Percentiles rank a stretch among this genome's conserved stretches.
These are phyloP conservation scores for Gallinago solitaria DNA, from an alignment of 2,797 vertebrate species.

Conservation along the genomic window DNA sequence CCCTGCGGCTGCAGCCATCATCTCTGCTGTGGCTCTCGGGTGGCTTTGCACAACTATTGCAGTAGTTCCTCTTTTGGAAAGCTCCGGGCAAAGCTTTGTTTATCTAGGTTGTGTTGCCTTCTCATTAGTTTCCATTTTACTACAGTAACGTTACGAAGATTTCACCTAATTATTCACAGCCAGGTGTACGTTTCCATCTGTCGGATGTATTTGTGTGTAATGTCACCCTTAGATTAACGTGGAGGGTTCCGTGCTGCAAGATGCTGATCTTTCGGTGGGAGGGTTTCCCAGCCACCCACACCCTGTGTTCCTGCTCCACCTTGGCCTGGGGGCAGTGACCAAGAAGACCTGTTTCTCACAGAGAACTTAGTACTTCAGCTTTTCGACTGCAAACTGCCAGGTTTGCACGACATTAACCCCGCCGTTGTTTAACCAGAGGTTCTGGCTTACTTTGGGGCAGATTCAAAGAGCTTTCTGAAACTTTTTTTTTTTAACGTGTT, in stretches of 20 bases:
- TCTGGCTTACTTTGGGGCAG: not conserved
- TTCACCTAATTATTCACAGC: not conserved
- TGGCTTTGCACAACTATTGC: not conserved
- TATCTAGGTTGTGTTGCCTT: not conserved
- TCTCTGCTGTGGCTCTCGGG: not conserved
- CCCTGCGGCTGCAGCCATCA: rapidly evolving
- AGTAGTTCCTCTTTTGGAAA: not conserved
- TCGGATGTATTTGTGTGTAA: not conserved
- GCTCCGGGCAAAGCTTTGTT: not conserved
- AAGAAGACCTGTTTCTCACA: not conserved
- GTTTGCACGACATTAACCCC: not conserved
- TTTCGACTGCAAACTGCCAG: not conserved
- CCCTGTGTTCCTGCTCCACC: not conserved
- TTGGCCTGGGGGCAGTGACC: not conserved
- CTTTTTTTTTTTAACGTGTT: not conserved
- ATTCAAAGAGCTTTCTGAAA: slow-evolving; percentile 2
- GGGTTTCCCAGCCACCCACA: not conserved
- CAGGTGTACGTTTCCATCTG: not conserved
- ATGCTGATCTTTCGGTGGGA: not conserved
- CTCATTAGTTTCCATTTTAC: not conserved
- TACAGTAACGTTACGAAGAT: not conserved
- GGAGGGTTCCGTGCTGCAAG: not conserved
- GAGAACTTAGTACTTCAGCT: not conserved
- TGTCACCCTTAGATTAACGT: not conserved
- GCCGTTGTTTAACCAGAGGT: not conserved